Evolutionary conservation across 1,140 invertebrate species (phyloP).

Genomic region (Zaprionus gabonicus): DNA sequence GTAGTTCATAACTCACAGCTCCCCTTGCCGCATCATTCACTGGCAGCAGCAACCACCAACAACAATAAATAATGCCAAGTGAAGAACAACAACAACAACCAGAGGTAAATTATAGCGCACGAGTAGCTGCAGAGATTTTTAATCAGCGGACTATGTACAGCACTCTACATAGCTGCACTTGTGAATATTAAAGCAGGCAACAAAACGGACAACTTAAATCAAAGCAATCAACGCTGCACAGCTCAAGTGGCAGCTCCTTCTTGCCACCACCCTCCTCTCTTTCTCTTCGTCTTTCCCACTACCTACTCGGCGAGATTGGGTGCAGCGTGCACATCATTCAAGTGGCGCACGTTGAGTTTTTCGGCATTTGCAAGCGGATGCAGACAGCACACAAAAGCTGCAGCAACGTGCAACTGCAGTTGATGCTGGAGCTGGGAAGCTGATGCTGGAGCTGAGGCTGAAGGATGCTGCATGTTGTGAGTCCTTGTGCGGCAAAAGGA

Average conservation of each 20-base stretch:
- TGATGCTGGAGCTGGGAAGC: slow-evolving; percentile 7
- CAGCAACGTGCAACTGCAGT: background rate
- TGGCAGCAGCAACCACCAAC: slow-evolving; percentile 13
- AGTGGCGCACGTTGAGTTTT: slow-evolving; percentile 32
- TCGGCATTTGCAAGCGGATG: slow-evolving; percentile 31
- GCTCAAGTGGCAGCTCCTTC: slow-evolving; percentile 9
- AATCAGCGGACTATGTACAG: background rate
- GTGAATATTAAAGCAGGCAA: slow-evolving; percentile 40
- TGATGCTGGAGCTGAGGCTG: background rate
- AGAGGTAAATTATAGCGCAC: slow-evolving; percentile 35
- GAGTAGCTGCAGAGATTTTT: slow-evolving; percentile 2
- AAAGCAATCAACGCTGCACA: slow-evolving; percentile 38
- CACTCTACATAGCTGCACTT: slow-evolving; percentile 26
- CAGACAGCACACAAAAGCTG: slow-evolving; percentile 11
- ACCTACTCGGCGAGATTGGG: slow-evolving; percentile 11
- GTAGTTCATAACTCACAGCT: slow-evolving; percentile 18
- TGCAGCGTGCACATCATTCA: slow-evolving; percentile 34
- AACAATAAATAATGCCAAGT: slow-evolving; percentile 2
- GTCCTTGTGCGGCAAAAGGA: slow-evolving; percentile 23
- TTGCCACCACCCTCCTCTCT: too few species aligned
- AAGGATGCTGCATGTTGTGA: slow-evolving; percentile 24
- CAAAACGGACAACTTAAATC: slow-evolving; percentile 40
- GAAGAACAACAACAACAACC: background rate
- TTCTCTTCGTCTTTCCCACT: background rate
- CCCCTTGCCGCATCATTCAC: slow-evolving; percentile 40